Conservation (phyloP, 2,797 vertebrate genomes). For the Eupleurogrammus muticus region DNA sequence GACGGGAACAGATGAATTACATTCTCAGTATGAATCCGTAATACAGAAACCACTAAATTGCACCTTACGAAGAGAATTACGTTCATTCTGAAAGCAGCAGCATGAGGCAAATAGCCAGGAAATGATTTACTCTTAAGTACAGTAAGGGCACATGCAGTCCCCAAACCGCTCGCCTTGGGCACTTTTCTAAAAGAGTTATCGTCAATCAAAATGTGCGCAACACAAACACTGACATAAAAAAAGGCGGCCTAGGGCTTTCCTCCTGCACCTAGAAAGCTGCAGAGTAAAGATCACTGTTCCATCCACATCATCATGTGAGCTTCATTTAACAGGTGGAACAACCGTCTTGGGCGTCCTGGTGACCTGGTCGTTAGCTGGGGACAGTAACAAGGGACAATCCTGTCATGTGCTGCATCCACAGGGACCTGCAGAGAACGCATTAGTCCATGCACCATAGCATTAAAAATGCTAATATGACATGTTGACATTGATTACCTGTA, state of each 20-base stretch:
- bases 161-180: too few species aligned
- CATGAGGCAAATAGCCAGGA: conserved; percentile 1
- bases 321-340: too few species aligned
- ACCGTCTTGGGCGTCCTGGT: too few species aligned
- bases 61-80: conserved; percentile 17
- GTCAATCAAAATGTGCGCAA: conserved; percentile 37
- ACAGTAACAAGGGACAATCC: too few species aligned
- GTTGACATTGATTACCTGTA: background rate
- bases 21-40: conserved; percentile 32
- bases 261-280: conserved; percentile 23
- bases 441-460: background rate
- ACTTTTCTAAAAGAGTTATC: conserved; percentile 20
- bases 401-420: too few species aligned
- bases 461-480: background rate
- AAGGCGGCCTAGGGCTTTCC: conserved; percentile 35
- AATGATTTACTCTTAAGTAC: conserved; percentile 19
- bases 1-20: conserved; percentile 14
- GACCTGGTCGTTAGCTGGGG: too few species aligned
- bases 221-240: conserved; percentile 17
- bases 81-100: conserved; percentile 27
- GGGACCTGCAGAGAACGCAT: too few species aligned
- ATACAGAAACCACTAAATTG: conserved; percentile 11
- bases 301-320: too few species aligned
- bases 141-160: background rate
- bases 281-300: background rate